A percentile compares a stretch with the other conserved stretches of the same genome.
Conservation (phyloP, 2,888 invertebrate species). For the Lordiphosa andalusiaca region DNA sequence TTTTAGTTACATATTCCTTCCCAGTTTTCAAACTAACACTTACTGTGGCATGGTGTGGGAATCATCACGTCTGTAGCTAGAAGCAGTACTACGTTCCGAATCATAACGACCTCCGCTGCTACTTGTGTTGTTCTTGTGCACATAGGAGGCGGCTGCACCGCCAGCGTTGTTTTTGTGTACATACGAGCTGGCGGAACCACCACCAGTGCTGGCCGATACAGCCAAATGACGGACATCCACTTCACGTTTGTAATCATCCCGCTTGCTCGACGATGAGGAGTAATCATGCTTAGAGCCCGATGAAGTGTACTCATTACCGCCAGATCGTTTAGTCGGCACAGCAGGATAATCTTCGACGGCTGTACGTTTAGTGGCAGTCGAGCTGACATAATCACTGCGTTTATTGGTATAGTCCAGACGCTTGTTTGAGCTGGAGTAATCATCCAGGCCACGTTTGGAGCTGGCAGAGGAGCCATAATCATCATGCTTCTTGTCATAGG, state of each 20-base stretch:
- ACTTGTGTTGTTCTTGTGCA: slow-evolving; percentile 55
- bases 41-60: slow-evolving; percentile 54
- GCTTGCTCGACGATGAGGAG: slow-evolving; percentile 63
- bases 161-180: slow-evolving; percentile 54
- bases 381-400: slow-evolving; percentile 61
- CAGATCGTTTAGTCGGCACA: slow-evolving; percentile 69
- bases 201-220: slow-evolving; percentile 46
- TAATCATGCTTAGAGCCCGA: slow-evolving; percentile 74
- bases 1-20: too few species aligned
- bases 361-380: slow-evolving; percentile 64
- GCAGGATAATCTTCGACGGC: slow-evolving; percentile 73
- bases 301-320: slow-evolving; percentile 67
- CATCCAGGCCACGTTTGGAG: slow-evolving; percentile 75
- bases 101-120: slow-evolving; percentile 68
- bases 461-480: slow-evolving; percentile 74
- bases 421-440: slow-evolving; percentile 70
- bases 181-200: slow-evolving; percentile 64
- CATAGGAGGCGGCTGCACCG: slow-evolving; percentile 47
- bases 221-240: slow-evolving; percentile 78
- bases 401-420: slow-evolving; percentile 65
- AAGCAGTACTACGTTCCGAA: slow-evolving; percentile 65
- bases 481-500: slow-evolving; percentile 78
- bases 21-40: slow-evolving; percentile 5
- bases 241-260: slow-evolving; percentile 79
- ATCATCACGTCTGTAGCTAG: slow-evolving; percentile 73